Base-by-base conservation (phyloP, 2,888 invertebrate species). In the Cybosia mesomella region DNA sequence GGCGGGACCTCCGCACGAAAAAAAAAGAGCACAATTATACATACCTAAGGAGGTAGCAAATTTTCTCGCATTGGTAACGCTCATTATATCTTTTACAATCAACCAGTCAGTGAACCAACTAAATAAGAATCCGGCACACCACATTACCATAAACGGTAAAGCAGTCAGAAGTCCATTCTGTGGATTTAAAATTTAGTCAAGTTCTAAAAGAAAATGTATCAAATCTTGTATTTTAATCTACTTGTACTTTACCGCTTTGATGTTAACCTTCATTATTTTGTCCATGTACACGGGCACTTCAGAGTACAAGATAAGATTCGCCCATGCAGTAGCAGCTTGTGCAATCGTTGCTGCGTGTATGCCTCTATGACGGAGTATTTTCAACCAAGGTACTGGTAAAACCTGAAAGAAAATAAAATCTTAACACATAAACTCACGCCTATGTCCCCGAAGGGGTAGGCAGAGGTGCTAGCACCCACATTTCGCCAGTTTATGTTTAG, bases 251-350 rank as follows among this genome's bases (percentile, higher is more conserved):
- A 94, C 94, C 66, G 91, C 87, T 85, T 92, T 93, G 0, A 94
- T 92, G 68, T 97, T 95, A 81, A 96, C 97, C 59, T 96, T 93
- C 81, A 98, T 95, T 1, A 97, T 96, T 60, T 96, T 96, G 76
- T 96, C 96, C 96, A 98, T 96, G 83, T 97, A 98, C 0, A 96
- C 95, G 0, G 98, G 98, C 43, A 97, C 97, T 88, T 98, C 97
- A 0, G 97, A 97, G 32, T 97, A 95, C 32, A 98, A 88, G 18
- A 97, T 97, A 92, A 97, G 96, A 85, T 97, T 97, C 5, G 97
- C 97, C 97, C 97, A 98, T 22, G 96, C 96, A 71, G 96, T 96
- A 0, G 96, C 96, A 58, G 96, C 94, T 74, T 97, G 97, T 0
- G 95, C 96, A 0, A 96, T 86, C 8, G 88, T 95, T n/a, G 96